Evolutionary conservation across 2,888 invertebrate species (phyloP).

Genomic region (Meta bourneti): DNA sequence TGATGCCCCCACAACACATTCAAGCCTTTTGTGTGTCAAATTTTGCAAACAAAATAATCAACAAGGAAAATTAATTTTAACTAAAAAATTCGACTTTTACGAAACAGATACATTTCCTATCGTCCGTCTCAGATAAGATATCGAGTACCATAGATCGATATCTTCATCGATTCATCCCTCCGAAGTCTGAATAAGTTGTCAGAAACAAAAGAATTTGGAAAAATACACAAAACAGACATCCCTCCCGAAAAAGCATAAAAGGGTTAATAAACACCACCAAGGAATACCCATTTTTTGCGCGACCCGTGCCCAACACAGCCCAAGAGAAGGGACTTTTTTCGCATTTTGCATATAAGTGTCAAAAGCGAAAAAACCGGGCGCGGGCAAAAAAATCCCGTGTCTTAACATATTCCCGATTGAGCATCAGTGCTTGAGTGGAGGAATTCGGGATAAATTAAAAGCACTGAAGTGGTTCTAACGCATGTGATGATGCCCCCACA

Average conservation of each 20-base stretch:
- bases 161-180: background rate
- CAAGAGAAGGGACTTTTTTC: slow-evolving; percentile 22
- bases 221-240: background rate
- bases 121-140: background rate
- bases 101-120: too few relatives aligned
- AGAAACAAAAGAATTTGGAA: background rate
- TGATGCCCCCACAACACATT: slow-evolving; percentile 70
- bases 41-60: too few relatives aligned
- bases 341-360: slow-evolving; percentile 70
- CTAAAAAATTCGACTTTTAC: too few relatives aligned
- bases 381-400: slow-evolving; percentile 46
- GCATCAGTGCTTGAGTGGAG: slow-evolving; percentile 70
- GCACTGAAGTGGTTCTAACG: slow-evolving; percentile 51
- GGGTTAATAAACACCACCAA: slow-evolving; percentile 61
- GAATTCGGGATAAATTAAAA: slow-evolving; percentile 64
- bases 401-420: slow-evolving; percentile 74
- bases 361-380: background rate
- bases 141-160: background rate
- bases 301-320: background rate
- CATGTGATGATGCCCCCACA: slow-evolving; percentile 61
- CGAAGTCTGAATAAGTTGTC: background rate
- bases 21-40: slow-evolving; percentile 24
- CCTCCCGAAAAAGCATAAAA: slow-evolving; percentile 32
- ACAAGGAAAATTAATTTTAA: too few relatives aligned
- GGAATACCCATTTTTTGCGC: background rate